A percentile compares a stretch with the other conserved stretches of the same genome.
These are phyloP conservation scores for Stegastes partitus DNA, from an alignment of 2,113 vertebrate genomes.

Conservation along the genomic window DNA sequence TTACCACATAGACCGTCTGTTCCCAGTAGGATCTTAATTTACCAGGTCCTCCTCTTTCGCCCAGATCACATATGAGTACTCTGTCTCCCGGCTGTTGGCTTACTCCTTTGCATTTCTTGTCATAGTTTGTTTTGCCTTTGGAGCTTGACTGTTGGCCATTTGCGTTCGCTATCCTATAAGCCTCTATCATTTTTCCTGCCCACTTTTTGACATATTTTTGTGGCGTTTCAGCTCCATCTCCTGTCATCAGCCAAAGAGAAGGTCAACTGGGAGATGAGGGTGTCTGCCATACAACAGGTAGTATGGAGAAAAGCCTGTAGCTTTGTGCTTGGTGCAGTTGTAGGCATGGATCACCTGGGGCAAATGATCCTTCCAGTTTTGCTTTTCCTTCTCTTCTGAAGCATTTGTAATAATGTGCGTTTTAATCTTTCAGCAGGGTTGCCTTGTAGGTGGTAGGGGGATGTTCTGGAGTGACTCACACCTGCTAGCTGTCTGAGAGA, in stretches of 20 bases:
- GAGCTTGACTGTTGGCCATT: conserved; percentile 13
- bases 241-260: not conserved
- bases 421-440: no score
- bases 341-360: not conserved
- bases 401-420: not conserved
- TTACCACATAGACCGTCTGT: not conserved
- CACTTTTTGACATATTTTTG: not conserved
- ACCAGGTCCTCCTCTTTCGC: not conserved
- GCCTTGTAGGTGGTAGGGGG: no score
- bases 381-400: not conserved
- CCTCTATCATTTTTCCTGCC: not conserved
- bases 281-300: not conserved
- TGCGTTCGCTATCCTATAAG: not conserved
- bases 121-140: not conserved
- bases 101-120: not conserved
- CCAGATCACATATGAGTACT: not conserved
- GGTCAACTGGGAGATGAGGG: not conserved
- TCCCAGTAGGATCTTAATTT: conserved; percentile 6
- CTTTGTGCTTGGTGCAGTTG: conserved; percentile 1
- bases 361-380: not conserved
- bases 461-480: no score
- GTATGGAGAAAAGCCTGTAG: not conserved
- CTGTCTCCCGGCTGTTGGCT: not conserved
- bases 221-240: not conserved
- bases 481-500: no score